These are phyloP conservation scores for Toxostoma redivivum DNA, from an alignment of 2,113 vertebrate genomes.

Conservation along the genomic window DNA sequence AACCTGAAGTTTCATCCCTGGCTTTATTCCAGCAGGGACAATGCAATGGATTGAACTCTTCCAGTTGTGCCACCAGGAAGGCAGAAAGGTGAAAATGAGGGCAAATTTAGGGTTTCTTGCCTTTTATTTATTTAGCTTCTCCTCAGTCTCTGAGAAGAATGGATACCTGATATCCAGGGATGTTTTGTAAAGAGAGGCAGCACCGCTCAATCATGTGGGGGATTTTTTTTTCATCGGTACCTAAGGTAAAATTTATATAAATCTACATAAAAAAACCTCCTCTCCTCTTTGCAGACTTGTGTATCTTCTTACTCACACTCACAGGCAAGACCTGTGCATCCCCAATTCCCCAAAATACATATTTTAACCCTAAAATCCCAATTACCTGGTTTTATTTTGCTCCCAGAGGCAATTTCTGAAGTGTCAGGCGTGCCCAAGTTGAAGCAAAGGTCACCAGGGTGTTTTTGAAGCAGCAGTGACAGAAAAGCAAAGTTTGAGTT, in stretches of 20 bases:
- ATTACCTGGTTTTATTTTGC: background rate
- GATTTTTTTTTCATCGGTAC: background rate
- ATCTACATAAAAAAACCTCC: background rate
- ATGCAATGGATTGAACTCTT: background rate
- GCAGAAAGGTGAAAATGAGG: conserved; percentile 58
- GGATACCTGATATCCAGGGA: conserved; percentile 49
- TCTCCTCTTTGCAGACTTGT: background rate
- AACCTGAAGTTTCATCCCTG: background rate
- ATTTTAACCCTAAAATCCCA: background rate
- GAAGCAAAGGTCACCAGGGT: conserved; percentile 48
- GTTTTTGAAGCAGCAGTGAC: conserved; percentile 23
- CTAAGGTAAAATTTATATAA: background rate
- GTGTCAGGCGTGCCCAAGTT: background rate
- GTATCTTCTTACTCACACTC: background rate
- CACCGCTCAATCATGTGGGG: background rate
- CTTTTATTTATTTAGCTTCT: background rate
- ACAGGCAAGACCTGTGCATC: background rate
- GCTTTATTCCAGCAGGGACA: background rate
- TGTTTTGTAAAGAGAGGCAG: conserved; percentile 1
- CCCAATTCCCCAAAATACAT: background rate
- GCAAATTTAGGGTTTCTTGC: conserved; percentile 37
- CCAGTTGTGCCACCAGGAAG: background rate
- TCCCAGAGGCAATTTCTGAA: background rate
- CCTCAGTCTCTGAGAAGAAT: background rate
- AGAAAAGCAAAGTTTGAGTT: conserved; percentile 29